phyloP scores from a whole-genome alignment of 2,888 invertebrate species.

The Tetragonisca angustula region DNA sequence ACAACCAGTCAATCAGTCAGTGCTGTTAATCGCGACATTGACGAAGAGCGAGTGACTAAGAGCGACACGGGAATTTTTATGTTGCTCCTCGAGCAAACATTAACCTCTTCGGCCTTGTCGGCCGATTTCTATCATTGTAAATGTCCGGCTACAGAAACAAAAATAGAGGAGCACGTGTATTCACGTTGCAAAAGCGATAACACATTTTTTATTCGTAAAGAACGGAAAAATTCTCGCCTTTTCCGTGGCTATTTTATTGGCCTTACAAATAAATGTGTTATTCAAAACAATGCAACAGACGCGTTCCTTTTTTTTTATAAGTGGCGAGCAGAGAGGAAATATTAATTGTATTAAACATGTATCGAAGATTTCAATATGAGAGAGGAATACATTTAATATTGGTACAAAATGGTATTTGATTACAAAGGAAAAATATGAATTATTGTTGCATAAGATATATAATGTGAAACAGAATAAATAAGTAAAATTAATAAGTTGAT shows the following conservation, averaged over 20 bases:
- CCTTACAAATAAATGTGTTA: conserved; percentile 1
- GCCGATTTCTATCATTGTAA: conserved; percentile 60
- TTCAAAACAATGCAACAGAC: background rate
- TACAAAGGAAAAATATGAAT: background rate
- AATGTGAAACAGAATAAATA: background rate
- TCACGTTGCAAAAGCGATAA: conserved; percentile 2
- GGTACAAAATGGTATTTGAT: background rate
- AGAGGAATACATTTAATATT: background rate
- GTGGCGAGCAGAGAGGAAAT: background rate
- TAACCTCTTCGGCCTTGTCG: conserved; percentile 14
- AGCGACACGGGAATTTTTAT: conserved; percentile 62
- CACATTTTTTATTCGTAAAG: background rate
- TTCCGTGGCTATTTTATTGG: background rate
- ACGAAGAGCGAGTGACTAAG: conserved; percentile 71
- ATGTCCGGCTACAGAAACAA: conserved; percentile 22
- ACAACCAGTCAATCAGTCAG: conserved; percentile 47
- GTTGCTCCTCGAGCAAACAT: conserved; percentile 18
- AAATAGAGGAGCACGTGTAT: conserved; percentile 48
- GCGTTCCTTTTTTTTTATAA: background rate
- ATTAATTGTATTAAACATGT: background rate
- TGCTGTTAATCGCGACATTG: conserved; percentile 68
- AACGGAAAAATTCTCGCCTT: background rate
- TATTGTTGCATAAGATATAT: background rate
- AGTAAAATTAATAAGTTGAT: background rate
- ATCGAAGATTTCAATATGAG: too few relatives aligned